These are phyloP conservation scores for Liopterus haemorrhoidalis DNA, from an alignment of 2,888 invertebrate genomes.

Conservation along the genomic window DNA sequence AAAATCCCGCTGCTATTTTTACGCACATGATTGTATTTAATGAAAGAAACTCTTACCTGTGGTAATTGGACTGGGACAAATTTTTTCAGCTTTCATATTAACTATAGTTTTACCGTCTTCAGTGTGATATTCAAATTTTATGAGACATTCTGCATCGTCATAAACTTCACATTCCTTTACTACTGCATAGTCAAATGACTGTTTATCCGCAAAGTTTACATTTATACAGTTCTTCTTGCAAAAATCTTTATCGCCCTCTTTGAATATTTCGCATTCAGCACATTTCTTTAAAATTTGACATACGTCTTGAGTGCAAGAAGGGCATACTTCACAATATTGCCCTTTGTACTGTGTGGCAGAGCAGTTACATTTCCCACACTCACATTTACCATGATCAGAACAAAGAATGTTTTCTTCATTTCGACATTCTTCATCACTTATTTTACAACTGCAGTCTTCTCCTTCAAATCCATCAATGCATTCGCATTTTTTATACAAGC, in stretches of 20 bases:
- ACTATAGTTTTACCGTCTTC: too few species aligned
- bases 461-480: constrained; percentile 56
- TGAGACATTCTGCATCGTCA: too few species aligned
- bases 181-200: too few species aligned
- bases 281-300: constrained; percentile 66
- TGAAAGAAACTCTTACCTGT: too few species aligned
- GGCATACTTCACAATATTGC: constrained; percentile 60
- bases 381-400: constrained; percentile 53
- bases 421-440: constrained; percentile 48
- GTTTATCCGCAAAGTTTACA: constrained; percentile 40
- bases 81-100: too few species aligned
- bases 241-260: constrained; percentile 39
- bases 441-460: constrained; percentile 57
- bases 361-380: constrained; percentile 55
- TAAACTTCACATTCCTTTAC: too few species aligned
- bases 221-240: constrained; percentile 37
- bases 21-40: too few species aligned
- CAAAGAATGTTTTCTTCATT: constrained; percentile 42
- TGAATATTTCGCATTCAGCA: constrained; percentile 59
- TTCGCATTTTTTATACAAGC: constrained; percentile 59
- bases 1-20: too few species aligned
- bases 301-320: constrained; percentile 54
- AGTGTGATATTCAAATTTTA: too few species aligned
- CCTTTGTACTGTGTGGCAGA: constrained; percentile 40
- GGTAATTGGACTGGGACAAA: too few species aligned